Conservation (phyloP, 1,140 invertebrate genomes). For the Orussus abietinus region DNA sequence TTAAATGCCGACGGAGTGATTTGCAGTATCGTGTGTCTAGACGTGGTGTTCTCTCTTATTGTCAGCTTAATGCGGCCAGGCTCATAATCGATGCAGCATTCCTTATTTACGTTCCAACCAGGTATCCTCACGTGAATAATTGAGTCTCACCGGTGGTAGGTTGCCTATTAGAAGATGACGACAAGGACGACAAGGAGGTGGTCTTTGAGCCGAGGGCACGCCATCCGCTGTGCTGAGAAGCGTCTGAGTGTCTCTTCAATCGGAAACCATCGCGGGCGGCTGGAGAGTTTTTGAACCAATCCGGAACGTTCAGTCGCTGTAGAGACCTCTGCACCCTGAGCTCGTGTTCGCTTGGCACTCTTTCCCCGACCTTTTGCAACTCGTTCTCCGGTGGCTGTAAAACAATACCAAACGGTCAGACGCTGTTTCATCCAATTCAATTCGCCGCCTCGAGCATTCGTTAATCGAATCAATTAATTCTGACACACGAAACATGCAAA, state of each 20-base stretch:
- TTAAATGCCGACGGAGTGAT: no score
- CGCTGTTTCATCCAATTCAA: no score
- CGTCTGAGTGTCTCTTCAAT: slow-evolving; percentile 65
- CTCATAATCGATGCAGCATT: no score
- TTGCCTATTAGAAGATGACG: slow-evolving; percentile 51
- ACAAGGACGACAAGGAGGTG: slow-evolving; percentile 67
- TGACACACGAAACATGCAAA: no score
- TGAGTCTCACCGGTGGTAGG: slow-evolving; percentile 39
- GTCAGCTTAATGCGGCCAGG: no score
- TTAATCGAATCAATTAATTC: no score
- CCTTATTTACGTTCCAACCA: no score
- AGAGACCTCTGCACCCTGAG: slow-evolving; percentile 86
- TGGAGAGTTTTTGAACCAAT: slow-evolving; percentile 88
- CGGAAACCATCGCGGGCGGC: slow-evolving; percentile 66
- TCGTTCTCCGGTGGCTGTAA: slow-evolving; percentile 89
- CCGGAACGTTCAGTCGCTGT: slow-evolving; percentile 88
- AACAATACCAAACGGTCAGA: no score
- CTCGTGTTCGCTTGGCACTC: slow-evolving; percentile 85
- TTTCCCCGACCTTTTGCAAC: slow-evolving; percentile 75
- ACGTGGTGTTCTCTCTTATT: no score
- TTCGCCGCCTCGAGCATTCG: no score
- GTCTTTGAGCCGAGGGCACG: slow-evolving; percentile 72
- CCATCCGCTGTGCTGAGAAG: slow-evolving; percentile 63
- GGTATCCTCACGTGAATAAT: no score
- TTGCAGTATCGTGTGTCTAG: no score